Conservation (phyloP, 2,797 vertebrate species). For the Dendrocincla fuliginosa region DNA sequence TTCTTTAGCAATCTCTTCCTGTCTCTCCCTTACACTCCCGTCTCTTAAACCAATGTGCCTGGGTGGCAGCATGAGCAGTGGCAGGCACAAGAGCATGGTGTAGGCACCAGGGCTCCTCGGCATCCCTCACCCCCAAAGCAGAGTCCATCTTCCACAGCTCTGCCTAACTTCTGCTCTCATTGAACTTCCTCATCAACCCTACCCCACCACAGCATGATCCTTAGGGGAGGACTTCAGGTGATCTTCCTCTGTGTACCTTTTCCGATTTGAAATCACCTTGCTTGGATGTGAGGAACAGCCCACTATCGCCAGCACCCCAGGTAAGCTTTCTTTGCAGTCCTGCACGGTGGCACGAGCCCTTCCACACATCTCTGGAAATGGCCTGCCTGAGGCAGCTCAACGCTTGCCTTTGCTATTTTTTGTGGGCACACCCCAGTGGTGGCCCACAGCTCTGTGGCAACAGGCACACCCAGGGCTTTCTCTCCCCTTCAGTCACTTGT, state of each 20-base stretch:
- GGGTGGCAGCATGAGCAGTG: background rate
- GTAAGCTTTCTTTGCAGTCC: background rate
- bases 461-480: background rate
- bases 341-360: rapidly evolving
- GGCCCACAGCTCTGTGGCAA: background rate
- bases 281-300: rapidly evolving
- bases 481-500: background rate
- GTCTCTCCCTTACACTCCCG: background rate
- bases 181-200: background rate
- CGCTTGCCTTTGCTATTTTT: background rate
- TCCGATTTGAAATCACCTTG: background rate
- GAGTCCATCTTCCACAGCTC: background rate
- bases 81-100: rapidly evolving
- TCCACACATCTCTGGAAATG: background rate
- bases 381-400: background rate
- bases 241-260: background rate
- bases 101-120: background rate
- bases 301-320: rapidly evolving
- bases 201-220: rapidly evolving
- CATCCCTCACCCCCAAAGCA: background rate
- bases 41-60: rapidly evolving
- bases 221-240: background rate
- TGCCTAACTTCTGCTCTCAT: background rate
- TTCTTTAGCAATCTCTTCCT: background rate
- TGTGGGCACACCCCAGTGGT: background rate